Evolutionary conservation across 2,113 vertebrate species (phyloP).

Genomic region (Saccopteryx bilineata): DNA sequence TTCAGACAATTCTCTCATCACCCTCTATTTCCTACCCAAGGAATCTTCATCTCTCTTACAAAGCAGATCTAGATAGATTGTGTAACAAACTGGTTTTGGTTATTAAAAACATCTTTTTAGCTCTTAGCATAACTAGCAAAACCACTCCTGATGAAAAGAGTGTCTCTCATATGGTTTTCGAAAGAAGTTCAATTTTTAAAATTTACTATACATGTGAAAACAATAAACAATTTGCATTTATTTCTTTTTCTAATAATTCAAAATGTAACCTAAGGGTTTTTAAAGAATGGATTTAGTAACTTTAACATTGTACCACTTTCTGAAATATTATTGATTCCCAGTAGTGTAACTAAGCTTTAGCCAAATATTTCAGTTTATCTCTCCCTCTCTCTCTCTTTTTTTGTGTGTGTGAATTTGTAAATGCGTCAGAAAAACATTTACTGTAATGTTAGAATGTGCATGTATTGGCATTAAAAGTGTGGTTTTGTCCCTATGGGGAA

Average conservation of each 20-base stretch:
- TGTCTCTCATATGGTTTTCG: constrained; percentile 78
- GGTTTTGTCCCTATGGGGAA: constrained; percentile 72
- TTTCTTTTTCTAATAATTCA: constrained; percentile 80
- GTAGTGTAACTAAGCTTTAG: constrained; percentile 45
- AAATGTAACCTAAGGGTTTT: constrained; percentile 75
- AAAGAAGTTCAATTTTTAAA: constrained; percentile 76
- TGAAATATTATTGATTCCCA: constrained; percentile 72
- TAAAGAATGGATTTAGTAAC: constrained; percentile 68
- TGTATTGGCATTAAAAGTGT: constrained; percentile 76
- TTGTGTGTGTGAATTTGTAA: constrained; percentile 62
- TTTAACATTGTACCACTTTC: constrained; percentile 67
- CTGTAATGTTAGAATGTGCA: constrained; percentile 78
- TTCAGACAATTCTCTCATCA: background rate
- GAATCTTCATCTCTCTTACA: constrained; percentile 49
- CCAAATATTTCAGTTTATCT: constrained; percentile 70
- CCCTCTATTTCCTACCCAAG: constrained; percentile 64
- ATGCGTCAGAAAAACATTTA: constrained; percentile 75
- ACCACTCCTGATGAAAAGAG: constrained; percentile 81
- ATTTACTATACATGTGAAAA: constrained; percentile 84
- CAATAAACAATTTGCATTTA: constrained; percentile 84
- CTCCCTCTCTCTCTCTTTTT: constrained; percentile 23
- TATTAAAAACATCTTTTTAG: constrained; percentile 84
- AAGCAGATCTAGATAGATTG: constrained; percentile 72
- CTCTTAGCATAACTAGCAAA: constrained; percentile 80
- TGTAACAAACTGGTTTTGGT: constrained; percentile 72